Evolutionary conservation across 2,888 invertebrate species (phyloP), one percentile per base, ranked within the genome.

Genomic region (Chrysopilus asiliformis): DNA sequence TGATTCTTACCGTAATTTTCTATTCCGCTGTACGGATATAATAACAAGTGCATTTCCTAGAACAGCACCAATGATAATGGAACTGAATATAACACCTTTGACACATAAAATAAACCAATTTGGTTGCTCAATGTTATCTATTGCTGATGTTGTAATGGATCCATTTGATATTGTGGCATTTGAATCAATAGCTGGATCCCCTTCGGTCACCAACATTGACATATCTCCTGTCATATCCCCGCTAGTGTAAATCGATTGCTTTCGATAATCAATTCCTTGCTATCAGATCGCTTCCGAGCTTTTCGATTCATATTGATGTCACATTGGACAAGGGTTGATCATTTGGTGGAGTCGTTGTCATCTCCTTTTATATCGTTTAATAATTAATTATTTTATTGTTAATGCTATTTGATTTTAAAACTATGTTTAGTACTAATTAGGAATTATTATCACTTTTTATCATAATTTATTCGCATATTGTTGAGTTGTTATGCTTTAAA

Each of bases 21-120:
- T 56, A 53, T 64, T 64, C 41, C 63, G 58, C 41, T 61, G 62
- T 41, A 64, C 63, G 20, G 63, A 63, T 43, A 63, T 63, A 44
- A 63, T 63, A 51, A 94, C 93, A 46, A 94, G 69, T 3, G 89
- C 81, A 68, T 94, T 94, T 36, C 93, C 94, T 38, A 91, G 72
- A 13, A 90, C 76, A 19, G 93, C 93, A 46, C 86, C 80, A 38
- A 86, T 70, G 55, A 93, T 93, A 59, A 93, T 89, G 48, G 75
- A 74, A 40, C 79, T 74, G 73, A 91, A 90, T 49, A 83, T 70
- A 53, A 82, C 72, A 40, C 76, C 79, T 60, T 84, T 84, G 49
- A 80, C 64, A 43, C 80, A 68, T 49, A 80, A 64, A 25, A 74
- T 53, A 41, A 67, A 53, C 74, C 73, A 74, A 48, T 51, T 55